Conservation (phyloP, 2,888 invertebrate species). For the Diabrotica balteata region DNA sequence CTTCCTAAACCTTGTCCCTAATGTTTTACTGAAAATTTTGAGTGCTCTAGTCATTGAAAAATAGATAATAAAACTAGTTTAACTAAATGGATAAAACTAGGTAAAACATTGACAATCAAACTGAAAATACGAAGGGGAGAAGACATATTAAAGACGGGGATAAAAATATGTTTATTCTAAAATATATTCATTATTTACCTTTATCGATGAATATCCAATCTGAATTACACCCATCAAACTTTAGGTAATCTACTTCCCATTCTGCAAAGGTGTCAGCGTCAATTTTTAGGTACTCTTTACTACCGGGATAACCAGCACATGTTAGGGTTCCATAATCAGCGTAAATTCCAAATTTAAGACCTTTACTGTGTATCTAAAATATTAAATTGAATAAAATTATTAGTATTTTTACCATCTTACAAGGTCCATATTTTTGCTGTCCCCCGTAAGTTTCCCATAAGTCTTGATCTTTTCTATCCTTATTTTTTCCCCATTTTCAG, state of each 20-base stretch:
- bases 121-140: too few species aligned
- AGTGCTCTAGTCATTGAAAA: too few species aligned
- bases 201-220: constrained; percentile 65
- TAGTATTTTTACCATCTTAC: too few species aligned
- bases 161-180: too few species aligned
- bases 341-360: constrained; percentile 83
- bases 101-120: too few species aligned
- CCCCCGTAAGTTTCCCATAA: too few species aligned
- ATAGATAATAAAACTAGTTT: not conserved
- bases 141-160: too few species aligned
- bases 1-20: too few species aligned
- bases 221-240: constrained; percentile 82
- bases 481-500: too few species aligned
- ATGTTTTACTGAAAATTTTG: too few species aligned
- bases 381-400: not conserved
- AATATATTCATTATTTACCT: constrained; percentile 39
- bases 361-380: constrained; percentile 72
- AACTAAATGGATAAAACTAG: not conserved
- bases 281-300: constrained; percentile 67
- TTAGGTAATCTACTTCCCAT: constrained; percentile 83
- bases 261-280: constrained; percentile 80
- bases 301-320: constrained; percentile 82
- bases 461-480: too few species aligned
- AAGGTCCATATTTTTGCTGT: too few species aligned
- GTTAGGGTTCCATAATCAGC: constrained; percentile 81